Percentiles rank a stretch among this genome's conserved stretches.
These are phyloP conservation scores for Turdus rufiventris DNA, from an alignment of 2,113 vertebrate genomes.

Conservation along the genomic window DNA sequence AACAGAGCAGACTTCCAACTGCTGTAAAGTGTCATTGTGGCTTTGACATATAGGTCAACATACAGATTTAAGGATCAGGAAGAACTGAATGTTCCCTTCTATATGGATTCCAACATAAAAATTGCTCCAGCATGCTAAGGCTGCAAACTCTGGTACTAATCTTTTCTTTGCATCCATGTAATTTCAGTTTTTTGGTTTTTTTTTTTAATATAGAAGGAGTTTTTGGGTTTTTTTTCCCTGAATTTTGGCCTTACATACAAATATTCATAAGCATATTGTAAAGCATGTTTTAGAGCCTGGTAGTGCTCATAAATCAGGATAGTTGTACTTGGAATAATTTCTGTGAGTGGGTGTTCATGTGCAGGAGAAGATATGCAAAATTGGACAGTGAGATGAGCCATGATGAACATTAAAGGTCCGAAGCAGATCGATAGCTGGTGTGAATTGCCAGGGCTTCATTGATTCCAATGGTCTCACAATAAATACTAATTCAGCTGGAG, in stretches of 20 bases:
- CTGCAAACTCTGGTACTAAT: neutral
- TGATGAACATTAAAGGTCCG: neutral
- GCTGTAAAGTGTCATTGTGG: neutral
- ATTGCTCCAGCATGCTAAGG: neutral
- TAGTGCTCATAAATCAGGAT: neutral
- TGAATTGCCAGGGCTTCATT: slow-evolving; percentile 37
- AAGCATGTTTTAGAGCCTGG: neutral
- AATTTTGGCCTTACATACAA: neutral
- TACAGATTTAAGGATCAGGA: neutral
- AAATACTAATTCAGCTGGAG: slow-evolving; percentile 4
- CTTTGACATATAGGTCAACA: neutral
- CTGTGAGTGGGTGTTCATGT: neutral
- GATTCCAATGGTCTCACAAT: neutral
- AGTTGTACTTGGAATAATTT: neutral
- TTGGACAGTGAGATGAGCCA: neutral
- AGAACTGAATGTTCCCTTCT: neutral
- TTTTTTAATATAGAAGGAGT: neutral
- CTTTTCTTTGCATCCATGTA: neutral
- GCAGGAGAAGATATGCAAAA: neutral
- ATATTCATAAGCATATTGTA: neutral
- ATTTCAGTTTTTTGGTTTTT: neutral
- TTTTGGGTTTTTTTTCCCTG: neutral
- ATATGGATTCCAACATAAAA: neutral
- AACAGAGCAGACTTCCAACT: neutral
- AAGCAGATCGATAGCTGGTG: neutral